phyloP scores from a whole-genome alignment of 2,113 vertebrate species.

The Cyphomyrus plagiostoma region DNA sequence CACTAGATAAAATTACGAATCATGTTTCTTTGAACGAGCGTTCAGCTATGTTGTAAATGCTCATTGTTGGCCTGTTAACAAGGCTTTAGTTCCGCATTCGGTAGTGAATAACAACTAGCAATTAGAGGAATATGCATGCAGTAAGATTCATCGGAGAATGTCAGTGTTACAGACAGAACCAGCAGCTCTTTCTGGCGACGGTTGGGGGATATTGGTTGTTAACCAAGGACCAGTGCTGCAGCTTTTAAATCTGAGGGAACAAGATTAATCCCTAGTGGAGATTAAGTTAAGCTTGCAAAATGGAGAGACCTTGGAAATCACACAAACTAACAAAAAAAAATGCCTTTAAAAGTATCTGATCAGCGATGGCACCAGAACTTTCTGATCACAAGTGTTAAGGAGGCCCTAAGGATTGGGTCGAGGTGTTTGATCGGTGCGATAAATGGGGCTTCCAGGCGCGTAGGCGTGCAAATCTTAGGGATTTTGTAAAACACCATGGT shows the following conservation, averaged over 20 bases:
- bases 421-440: neutral
- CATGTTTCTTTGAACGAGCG: neutral
- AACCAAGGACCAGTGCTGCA: neutral
- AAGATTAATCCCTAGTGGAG: neutral
- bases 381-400: neutral
- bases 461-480: neutral
- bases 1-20: neutral
- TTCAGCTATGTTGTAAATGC: neutral
- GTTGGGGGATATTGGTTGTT: neutral
- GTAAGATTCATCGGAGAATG: neutral
- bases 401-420: neutral
- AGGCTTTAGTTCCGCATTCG: neutral
- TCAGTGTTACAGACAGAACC: neutral
- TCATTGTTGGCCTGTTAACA: neutral
- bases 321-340: neutral
- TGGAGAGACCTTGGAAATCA: neutral
- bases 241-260: neutral
- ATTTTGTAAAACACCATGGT: neutral
- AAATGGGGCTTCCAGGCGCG: neutral
- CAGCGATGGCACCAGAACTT: neutral
- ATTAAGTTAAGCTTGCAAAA: constrained; percentile 4
- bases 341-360: neutral
- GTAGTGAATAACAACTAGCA: neutral
- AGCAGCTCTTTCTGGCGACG: neutral
- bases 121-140: neutral